Conservation (phyloP, 2,797 vertebrate species). For the Epinephelus malabaricus region DNA sequence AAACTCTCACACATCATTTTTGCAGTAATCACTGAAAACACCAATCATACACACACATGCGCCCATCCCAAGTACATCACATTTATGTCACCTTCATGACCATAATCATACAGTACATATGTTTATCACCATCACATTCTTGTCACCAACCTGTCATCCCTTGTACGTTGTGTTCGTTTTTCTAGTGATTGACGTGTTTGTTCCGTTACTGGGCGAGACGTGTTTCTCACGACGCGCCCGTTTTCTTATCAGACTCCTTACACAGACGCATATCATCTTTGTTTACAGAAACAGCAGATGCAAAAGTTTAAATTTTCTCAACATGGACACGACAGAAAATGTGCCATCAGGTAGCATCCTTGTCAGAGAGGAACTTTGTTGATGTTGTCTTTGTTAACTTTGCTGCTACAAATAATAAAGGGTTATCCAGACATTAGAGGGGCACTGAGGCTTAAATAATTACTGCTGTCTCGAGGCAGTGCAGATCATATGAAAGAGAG, state of each 20-base stretch:
- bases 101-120: slow-evolving; percentile 47
- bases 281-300: slow-evolving; percentile 25
- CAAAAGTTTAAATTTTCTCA: not conserved
- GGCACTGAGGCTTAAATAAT: slow-evolving; percentile 4
- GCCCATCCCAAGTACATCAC: slow-evolving; percentile 48
- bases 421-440: not conserved
- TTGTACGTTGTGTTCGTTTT: slow-evolving; percentile 40
- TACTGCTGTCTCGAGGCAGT: not conserved
- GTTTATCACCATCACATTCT: slow-evolving; percentile 32
- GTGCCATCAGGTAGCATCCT: slow-evolving; percentile 8
- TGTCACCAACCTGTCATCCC: slow-evolving; percentile 32
- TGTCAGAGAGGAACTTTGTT: slow-evolving; percentile 6
- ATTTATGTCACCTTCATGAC: slow-evolving; percentile 39
- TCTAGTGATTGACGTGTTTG: slow-evolving; percentile 41
- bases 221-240: slow-evolving; percentile 2
- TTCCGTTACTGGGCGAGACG: slow-evolving; percentile 2
- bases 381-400: not conserved
- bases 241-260: slow-evolving; percentile 16
- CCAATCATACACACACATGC: slow-evolving; percentile 27
- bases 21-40: slow-evolving; percentile 53
- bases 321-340: not conserved
- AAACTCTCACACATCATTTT: slow-evolving; percentile 44
- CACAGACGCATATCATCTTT: slow-evolving; percentile 19
- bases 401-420: not conserved
- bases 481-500: not conserved